Conservation (phyloP, 2,888 invertebrate species). For the Teleogryllus oceanicus region DNA sequence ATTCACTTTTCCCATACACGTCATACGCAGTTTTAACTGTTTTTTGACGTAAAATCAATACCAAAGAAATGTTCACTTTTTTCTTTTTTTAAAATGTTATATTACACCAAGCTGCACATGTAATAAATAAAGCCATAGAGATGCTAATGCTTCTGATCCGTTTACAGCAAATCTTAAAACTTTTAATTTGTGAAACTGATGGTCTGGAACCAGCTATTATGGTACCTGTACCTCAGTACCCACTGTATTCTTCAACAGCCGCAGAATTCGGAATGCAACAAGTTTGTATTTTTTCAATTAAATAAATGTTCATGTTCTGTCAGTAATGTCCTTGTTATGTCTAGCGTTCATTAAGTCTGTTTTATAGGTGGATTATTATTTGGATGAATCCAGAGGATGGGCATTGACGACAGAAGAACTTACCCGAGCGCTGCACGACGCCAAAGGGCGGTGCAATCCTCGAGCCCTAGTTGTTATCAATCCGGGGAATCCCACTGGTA, state of each 20-base stretch:
- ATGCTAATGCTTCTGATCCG: too few species aligned
- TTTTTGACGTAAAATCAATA: too few species aligned
- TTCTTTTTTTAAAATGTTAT: too few species aligned
- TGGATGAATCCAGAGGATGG: slow-evolving; percentile 88
- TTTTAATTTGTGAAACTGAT: slow-evolving; percentile 57
- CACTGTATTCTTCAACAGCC: slow-evolving; percentile 91
- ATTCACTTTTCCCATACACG: too few species aligned
- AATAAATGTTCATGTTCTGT: neutral
- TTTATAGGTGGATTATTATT: slow-evolving; percentile 51
- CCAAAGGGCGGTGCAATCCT: slow-evolving; percentile 61
- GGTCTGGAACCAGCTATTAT: slow-evolving; percentile 76
- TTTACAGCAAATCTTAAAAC: slow-evolving; percentile 64
- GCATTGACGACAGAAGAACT: slow-evolving; percentile 74
- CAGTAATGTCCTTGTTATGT: too few species aligned
- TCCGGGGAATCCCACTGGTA: slow-evolving; percentile 98
- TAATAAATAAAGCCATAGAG: too few species aligned
- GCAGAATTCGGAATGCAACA: slow-evolving; percentile 83
- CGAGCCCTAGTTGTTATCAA: slow-evolving; percentile 92
- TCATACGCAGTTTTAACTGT: too few species aligned
- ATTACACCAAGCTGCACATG: too few species aligned
- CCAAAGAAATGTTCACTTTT: too few species aligned
- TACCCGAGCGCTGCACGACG: slow-evolving; percentile 67
- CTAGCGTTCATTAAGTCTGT: too few species aligned
- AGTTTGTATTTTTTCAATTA: slow-evolving; percentile 43
- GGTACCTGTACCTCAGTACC: slow-evolving; percentile 99